A percentile compares a stretch with the other conserved stretches of the same genome.
These are phyloP conservation scores for Sternotherus odoratus DNA, from an alignment of 2,797 vertebrate genomes.

Conservation along the genomic window DNA sequence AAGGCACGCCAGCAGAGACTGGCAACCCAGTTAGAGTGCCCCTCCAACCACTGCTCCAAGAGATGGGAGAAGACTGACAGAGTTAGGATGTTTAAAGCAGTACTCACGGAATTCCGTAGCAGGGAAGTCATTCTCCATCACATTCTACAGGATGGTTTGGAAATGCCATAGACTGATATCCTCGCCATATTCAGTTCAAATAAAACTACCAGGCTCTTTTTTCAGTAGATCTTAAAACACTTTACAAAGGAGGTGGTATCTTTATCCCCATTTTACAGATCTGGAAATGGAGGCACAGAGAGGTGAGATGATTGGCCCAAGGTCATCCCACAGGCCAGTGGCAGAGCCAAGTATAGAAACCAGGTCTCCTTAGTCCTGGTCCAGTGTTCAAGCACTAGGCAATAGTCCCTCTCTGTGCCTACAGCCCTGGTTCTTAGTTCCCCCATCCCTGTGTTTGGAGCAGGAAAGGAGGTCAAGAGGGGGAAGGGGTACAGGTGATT, in stretches of 20 bases:
- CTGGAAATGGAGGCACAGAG: background rate
- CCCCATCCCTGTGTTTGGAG: rapidly evolving
- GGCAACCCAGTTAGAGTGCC: too few relatives aligned
- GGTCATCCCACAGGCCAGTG: too few relatives aligned
- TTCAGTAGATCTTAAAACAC: background rate
- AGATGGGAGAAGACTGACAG: too few relatives aligned
- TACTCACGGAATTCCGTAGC: background rate
- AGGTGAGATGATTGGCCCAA: background rate
- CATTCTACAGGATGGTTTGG: background rate
- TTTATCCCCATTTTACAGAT: background rate
- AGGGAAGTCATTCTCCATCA: background rate
- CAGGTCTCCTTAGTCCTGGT: background rate
- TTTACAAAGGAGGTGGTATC: background rate
- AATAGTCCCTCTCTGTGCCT: background rate
- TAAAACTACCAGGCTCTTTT: background rate
- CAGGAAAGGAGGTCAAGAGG: background rate
- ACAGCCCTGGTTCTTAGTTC: background rate
- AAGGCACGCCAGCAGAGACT: too few relatives aligned
- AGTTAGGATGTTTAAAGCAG: background rate
- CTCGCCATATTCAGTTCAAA: background rate
- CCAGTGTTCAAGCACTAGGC: background rate
- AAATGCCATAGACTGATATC: background rate
- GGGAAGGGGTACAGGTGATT: background rate
- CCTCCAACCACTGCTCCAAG: too few relatives aligned
- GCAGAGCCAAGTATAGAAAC: background rate